A percentile compares a stretch with the other conserved stretches of the same genome.
Conservation (phyloP, 2,113 vertebrate genomes). For the Rafetus swinhoei region DNA sequence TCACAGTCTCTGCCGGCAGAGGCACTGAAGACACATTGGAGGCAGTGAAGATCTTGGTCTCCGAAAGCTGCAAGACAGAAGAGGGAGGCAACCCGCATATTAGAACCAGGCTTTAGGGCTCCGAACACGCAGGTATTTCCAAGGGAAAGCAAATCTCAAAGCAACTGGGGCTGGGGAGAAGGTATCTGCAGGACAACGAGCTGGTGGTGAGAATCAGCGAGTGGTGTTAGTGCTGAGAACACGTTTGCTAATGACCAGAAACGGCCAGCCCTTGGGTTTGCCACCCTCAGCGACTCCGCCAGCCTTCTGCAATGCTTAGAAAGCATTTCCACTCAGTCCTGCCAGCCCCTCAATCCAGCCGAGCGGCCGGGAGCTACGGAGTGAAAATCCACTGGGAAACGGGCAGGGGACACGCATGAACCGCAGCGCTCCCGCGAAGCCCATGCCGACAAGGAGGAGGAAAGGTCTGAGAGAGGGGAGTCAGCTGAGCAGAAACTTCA, state of each 20-base stretch:
- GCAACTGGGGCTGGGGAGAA: not conserved
- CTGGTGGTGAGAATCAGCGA: not conserved
- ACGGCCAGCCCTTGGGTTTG: not conserved
- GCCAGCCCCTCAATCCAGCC: fast-evolving
- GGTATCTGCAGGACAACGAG: not conserved
- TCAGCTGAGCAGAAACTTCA: not conserved
- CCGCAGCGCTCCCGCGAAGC: not conserved
- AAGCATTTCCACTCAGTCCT: not conserved
- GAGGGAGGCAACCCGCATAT: not conserved
- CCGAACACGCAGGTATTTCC: not conserved
- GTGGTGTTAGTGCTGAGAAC: not conserved
- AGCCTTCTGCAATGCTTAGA: not conserved
- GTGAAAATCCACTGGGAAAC: not conserved
- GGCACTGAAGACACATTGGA: constrained; percentile 94
- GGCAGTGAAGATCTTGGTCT: constrained; percentile 98
- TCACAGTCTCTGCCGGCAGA: constrained; percentile 93
- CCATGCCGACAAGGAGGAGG: fast-evolving
- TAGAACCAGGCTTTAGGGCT: not conserved
- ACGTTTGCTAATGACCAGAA: not conserved
- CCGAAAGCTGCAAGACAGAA: constrained; percentile 86
- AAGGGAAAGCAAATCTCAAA: not conserved
- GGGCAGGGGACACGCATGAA: fast-evolving
- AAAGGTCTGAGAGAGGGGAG: not conserved
- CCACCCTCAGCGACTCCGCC: not conserved
- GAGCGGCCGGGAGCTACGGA: not conserved